Percentiles rank a stretch among this genome's conserved stretches.
Conservation (phyloP, 1,140 invertebrate genomes). For the Euura saliciscinereae region DNA sequence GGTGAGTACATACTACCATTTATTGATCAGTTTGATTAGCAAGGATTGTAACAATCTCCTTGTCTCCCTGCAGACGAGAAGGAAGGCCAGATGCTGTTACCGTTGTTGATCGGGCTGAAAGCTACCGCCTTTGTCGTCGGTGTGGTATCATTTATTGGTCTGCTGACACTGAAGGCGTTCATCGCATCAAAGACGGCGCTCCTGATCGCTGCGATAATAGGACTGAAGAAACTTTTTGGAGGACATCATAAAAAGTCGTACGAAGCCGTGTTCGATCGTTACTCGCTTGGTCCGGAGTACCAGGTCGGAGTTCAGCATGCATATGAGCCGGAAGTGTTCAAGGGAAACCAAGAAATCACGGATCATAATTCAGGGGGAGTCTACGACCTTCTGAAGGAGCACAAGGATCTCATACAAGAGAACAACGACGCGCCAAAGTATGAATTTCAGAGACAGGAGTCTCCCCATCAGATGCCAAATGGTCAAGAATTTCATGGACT, state of each 20-base stretch:
- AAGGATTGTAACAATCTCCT: background rate
- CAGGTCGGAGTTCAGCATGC: background rate
- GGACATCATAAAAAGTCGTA: background rate
- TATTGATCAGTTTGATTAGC: too few relatives aligned
- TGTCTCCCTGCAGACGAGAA: background rate
- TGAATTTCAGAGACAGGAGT: background rate
- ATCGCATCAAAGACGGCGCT: slow-evolving; percentile 17
- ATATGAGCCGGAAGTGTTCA: background rate
- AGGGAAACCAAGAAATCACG: background rate
- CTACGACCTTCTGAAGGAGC: background rate
- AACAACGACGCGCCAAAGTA: background rate
- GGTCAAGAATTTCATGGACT: background rate
- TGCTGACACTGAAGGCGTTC: slow-evolving; percentile 14
- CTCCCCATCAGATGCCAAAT: background rate
- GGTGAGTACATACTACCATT: background rate
- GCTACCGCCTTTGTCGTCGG: slow-evolving; percentile 11
- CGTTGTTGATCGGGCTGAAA: slow-evolving; percentile 19
- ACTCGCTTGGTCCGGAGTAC: background rate
- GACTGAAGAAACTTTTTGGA: background rate
- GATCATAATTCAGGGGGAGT: background rate
- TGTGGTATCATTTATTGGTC: slow-evolving; percentile 12
- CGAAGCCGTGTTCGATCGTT: background rate
- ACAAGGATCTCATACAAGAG: background rate
- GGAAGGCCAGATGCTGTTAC: slow-evolving; percentile 9
- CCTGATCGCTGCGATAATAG: slow-evolving; percentile 6